Percentiles rank a stretch among this genome's conserved stretches.
phyloP scores from a whole-genome alignment of 2,888 invertebrate species.

The Acronicta psi region DNA sequence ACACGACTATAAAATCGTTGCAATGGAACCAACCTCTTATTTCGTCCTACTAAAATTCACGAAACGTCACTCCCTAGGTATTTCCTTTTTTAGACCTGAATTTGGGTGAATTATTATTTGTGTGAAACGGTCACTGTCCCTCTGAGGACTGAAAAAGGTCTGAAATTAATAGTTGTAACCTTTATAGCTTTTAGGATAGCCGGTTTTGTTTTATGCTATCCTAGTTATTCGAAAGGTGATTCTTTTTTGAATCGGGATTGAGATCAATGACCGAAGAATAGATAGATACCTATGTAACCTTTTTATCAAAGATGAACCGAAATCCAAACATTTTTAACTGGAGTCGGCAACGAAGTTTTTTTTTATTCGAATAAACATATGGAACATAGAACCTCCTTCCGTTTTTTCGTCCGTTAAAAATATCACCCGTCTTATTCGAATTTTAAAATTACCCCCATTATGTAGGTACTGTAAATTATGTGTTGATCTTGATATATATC shows the following conservation, averaged over 20 bases:
- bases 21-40: constrained; percentile 17
- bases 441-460: constrained; percentile 1
- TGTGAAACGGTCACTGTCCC: constrained; percentile 25
- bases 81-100: constrained; percentile 27
- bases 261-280: too few species aligned
- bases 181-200: constrained; percentile 5
- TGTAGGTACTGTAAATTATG: constrained; percentile 19
- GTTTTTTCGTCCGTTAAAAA: too few species aligned
- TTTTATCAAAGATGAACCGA: too few species aligned
- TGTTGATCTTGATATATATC: constrained; percentile 3
- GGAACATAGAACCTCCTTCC: too few species aligned
- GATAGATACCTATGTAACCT: too few species aligned
- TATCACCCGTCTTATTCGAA: neutral
- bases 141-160: constrained; percentile 34
- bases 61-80: constrained; percentile 33
- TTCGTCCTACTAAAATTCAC: constrained; percentile 42
- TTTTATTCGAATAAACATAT: too few species aligned
- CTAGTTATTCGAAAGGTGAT: too few species aligned
- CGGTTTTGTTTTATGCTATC: constrained; percentile 1
- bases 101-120: constrained; percentile 35
- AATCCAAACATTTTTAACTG: too few species aligned
- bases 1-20: neutral
- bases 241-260: too few species aligned
- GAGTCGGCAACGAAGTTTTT: too few species aligned
- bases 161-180: constrained; percentile 38